phyloP scores from a whole-genome alignment of 2,797 vertebrate genomes.

The Smutsia temminckii region DNA sequence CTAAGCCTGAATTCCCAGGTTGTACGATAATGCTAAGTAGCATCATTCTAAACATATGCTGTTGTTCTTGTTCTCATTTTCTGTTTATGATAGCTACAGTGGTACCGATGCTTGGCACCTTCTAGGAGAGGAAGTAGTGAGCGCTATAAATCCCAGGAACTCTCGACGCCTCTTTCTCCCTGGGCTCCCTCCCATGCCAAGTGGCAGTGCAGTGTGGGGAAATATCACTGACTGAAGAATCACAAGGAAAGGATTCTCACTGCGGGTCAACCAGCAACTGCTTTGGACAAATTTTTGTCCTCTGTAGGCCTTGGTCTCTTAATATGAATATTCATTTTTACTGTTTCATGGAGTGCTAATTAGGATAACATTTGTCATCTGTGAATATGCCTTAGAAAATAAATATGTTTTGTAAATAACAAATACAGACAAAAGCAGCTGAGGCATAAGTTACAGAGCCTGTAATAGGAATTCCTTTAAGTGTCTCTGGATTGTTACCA shows the following conservation, averaged over 20 bases:
- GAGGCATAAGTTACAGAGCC: neutral
- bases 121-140: neutral
- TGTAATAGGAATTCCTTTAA: neutral
- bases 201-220: neutral
- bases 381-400: conserved; percentile 41
- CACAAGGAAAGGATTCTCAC: neutral
- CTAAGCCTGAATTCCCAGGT: conserved; percentile 9
- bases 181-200: neutral
- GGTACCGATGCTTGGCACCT: neutral
- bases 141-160: neutral
- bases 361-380: conserved; percentile 11
- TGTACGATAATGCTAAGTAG: neutral
- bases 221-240: neutral
- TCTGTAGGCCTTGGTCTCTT: neutral
- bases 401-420: neutral
- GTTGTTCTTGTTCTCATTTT: neutral
- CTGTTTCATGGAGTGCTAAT: neutral
- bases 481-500: neutral
- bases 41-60: conserved; percentile 20
- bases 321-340: conserved; percentile 21
- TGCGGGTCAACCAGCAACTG: neutral
- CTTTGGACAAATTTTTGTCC: neutral
- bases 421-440: neutral
- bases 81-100: neutral
- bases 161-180: neutral